Evolutionary conservation across 2,888 invertebrate species (phyloP).

Genomic region (Taenaris catops): DNA sequence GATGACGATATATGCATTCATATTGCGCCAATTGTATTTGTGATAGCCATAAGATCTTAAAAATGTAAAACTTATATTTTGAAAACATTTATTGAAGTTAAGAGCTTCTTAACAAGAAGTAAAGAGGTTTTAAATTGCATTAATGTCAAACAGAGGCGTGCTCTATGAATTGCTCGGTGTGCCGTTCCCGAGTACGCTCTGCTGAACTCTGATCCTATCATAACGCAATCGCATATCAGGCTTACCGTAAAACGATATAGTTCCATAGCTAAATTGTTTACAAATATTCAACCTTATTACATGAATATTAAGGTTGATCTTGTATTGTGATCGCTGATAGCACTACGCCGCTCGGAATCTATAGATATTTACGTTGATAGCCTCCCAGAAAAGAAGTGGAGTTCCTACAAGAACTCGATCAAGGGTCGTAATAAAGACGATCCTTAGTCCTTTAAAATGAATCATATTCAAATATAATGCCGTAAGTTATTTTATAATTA

Average conservation of each 20-base stretch:
- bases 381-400: constrained; percentile 66
- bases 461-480: too few species aligned
- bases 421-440: constrained; percentile 60
- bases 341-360: constrained; percentile 47
- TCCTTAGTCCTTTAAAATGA: too few species aligned
- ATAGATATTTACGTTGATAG: constrained; percentile 76
- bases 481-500: too few species aligned
- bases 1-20: too few species aligned
- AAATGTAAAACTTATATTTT: too few species aligned
- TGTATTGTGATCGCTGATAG: not conserved
- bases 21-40: too few species aligned
- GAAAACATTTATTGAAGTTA: not conserved
- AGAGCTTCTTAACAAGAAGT: not conserved
- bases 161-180: constrained; percentile 24
- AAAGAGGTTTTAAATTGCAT: constrained; percentile 32
- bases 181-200: constrained; percentile 48
- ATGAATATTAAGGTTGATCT: constrained; percentile 20
- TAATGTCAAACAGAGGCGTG: constrained; percentile 53
- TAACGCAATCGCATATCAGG: constrained; percentile 72
- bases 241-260: constrained; percentile 36
- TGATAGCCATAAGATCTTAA: too few species aligned
- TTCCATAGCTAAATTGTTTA: constrained; percentile 27
- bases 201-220: constrained; percentile 75
- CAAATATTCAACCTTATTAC: constrained; percentile 36
- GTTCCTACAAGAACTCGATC: constrained; percentile 71